Conservation (phyloP, 2,113 vertebrate species). For the Apodemus sylvaticus region DNA sequence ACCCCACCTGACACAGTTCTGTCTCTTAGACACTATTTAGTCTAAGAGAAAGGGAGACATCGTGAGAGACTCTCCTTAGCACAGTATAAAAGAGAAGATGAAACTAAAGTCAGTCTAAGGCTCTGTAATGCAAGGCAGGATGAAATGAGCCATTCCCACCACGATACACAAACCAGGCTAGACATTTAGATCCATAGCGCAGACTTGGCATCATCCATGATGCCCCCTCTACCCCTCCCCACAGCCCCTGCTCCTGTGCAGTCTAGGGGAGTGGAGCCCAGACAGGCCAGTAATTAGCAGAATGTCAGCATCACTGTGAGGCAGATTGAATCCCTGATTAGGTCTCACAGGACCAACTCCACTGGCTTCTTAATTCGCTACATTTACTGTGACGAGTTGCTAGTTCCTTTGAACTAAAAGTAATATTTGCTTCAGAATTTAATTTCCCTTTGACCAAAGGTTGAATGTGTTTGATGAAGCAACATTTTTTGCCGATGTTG, state of each 20-base stretch:
- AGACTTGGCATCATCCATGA: neutral
- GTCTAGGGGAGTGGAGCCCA: neutral
- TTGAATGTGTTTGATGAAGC: slow-evolving; percentile 40
- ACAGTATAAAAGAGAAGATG: neutral
- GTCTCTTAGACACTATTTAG: neutral
- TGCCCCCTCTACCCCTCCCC: neutral
- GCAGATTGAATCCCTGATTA: neutral
- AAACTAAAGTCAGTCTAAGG: neutral
- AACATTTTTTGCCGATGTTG: slow-evolving; percentile 19
- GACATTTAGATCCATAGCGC: neutral
- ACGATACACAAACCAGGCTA: neutral
- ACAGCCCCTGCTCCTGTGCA: neutral
- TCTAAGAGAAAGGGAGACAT: neutral
- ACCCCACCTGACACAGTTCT: neutral
- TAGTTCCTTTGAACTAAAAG: slow-evolving; percentile 38
- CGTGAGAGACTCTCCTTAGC: neutral
- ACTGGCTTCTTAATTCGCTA: neutral
- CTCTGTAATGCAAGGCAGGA: neutral
- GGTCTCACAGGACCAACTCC: neutral
- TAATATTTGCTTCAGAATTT: neutral
- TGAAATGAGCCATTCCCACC: neutral
- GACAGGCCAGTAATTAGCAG: neutral
- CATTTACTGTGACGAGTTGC: neutral
- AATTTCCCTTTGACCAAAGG: slow-evolving; percentile 41
- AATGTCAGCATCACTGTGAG: neutral